Base-by-base conservation (phyloP, 2,888 invertebrate species). In the Adelognathus sp. region DNA sequence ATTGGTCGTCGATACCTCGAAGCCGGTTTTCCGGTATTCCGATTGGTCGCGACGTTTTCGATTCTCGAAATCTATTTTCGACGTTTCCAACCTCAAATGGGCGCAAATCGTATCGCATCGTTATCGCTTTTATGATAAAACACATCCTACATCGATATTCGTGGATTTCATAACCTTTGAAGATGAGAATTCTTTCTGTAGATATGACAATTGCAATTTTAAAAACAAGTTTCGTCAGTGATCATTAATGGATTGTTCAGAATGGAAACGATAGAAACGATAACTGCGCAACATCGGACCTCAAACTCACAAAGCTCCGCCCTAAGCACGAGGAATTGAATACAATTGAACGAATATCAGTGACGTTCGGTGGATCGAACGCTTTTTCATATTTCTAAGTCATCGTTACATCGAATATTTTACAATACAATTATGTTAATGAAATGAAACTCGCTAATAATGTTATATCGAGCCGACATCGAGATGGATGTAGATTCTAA, bases 361-460 rank as follows among this genome's bases (percentile, higher is more conserved):
- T 21, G 7, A 16, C 18, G 21, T 46, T 46, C 46, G 11, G 21
- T 11, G 46, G 9, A 46, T 16, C 16, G 46, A 46, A 46, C 46
- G n/a, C 3, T 24, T 21, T 41, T 41, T 21, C 11, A 21, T 46
- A 69, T 70, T 56, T 50, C 61, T 75, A 7, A 27, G 29, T 29
- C 27, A 7, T 69, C 54, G 36, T 58, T 5, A 16, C 33, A 52
- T 39, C 29, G 31, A 64, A 64, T 1, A 64, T 50, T 70, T 39
- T 41, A 27, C 36, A 44, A 56, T 29, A 61, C 39, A 61, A 27
- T 33, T 24, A 46, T 73, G 56, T 64, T 64, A 44, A 46, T 27
- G 24, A 31, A 41, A 16, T 18, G 5, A 36, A 46, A 56, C 18
- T 54, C 44, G 63, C 41, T 33, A 24, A 27, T 18, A 41, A 41